phyloP scores from a whole-genome alignment of 2,888 invertebrate genomes.

The Stenchaetothrips biformis region DNA sequence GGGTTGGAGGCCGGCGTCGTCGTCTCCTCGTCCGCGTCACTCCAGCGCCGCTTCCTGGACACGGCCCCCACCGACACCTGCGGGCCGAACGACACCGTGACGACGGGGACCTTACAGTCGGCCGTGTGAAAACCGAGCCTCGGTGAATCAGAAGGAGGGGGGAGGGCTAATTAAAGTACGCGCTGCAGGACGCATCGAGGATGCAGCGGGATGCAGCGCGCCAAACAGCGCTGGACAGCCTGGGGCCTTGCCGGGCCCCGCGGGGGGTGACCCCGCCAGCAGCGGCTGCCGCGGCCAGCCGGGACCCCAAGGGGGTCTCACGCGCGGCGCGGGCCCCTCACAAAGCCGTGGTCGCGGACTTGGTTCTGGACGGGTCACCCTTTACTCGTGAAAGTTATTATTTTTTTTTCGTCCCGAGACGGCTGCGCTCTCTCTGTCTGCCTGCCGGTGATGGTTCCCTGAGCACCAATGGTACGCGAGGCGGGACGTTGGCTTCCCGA shows the following conservation, averaged over 20 bases:
- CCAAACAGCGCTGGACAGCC: background rate
- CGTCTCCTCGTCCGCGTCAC: background rate
- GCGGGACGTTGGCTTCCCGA: background rate
- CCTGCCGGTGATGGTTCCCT: background rate
- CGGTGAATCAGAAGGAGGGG: background rate
- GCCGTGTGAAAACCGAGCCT: background rate
- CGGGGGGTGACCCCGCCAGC: too few species aligned
- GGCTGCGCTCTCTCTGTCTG: background rate
- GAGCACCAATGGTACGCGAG: background rate
- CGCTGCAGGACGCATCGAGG: background rate
- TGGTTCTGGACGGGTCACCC: too few species aligned
- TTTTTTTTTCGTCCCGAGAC: too few species aligned
- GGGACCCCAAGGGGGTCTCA: too few species aligned
- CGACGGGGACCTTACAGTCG: slow-evolving; percentile 14
- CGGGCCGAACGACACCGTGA: too few species aligned
- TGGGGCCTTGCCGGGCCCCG: too few species aligned
- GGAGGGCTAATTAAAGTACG: background rate
- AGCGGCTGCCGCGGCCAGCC: too few species aligned
- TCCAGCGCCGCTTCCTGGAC: slow-evolving; percentile 6
- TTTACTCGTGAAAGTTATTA: too few species aligned
- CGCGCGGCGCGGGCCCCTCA: too few species aligned
- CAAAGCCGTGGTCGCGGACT: too few species aligned
- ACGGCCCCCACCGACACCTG: background rate
- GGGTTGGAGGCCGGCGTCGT: background rate
- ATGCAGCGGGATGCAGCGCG: background rate